Evolutionary conservation across 2,888 invertebrate species (phyloP).

Genomic region (Metallyticus violacea): DNA sequence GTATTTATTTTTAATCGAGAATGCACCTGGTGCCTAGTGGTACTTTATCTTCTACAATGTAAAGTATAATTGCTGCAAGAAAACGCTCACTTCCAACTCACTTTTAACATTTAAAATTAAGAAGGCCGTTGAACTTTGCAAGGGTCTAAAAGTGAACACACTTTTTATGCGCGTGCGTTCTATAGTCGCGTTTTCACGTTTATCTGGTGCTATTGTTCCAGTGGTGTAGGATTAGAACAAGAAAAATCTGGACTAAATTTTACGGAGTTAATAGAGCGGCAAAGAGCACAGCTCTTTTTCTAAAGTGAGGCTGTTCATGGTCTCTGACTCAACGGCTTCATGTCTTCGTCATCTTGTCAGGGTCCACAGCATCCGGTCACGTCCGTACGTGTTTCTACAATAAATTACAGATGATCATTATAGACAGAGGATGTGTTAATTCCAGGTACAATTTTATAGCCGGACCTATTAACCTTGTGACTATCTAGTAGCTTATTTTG

Average conservation of each 20-base stretch:
- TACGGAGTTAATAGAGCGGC: not conserved
- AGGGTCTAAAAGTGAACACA: too few relatives aligned
- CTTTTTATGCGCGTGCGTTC: too few relatives aligned
- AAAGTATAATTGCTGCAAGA: too few relatives aligned
- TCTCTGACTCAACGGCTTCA: too few relatives aligned
- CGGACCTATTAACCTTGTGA: not conserved
- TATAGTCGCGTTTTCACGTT: too few relatives aligned
- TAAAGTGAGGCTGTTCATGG: not conserved
- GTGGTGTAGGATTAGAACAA: not conserved
- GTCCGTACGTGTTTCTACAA: not conserved
- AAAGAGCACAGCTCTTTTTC: not conserved
- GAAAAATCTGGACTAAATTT: not conserved
- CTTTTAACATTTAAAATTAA: too few relatives aligned
- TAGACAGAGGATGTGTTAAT: not conserved
- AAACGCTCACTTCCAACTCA: too few relatives aligned
- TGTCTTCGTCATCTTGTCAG: not conserved
- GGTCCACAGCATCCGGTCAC: not conserved
- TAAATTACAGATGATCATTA: not conserved
- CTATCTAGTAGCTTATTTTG: not conserved
- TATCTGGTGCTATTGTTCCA: too few relatives aligned
- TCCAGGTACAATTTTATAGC: not conserved
- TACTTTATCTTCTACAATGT: too few relatives aligned
- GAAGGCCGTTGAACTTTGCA: too few relatives aligned
- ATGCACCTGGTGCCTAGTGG: too few relatives aligned
- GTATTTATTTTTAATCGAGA: too few relatives aligned